These are phyloP conservation scores for Thymelicus lineola DNA, from an alignment of 2,888 invertebrate genomes.

Conservation along the genomic window DNA sequence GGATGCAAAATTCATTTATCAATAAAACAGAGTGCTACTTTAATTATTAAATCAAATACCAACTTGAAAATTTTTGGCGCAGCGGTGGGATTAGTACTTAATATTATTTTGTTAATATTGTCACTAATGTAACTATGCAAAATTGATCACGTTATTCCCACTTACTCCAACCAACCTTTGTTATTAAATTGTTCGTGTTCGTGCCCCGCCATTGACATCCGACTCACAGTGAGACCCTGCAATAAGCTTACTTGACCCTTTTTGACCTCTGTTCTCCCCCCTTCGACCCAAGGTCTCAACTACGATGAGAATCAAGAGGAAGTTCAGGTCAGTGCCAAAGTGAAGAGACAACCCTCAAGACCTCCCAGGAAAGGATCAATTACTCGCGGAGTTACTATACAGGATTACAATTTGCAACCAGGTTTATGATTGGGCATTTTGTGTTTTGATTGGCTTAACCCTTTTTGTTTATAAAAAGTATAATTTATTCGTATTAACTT, in stretches of 20 bases:
- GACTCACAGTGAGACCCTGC: constrained; percentile 20
- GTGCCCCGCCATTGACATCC: constrained; percentile 19
- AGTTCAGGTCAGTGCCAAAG: constrained; percentile 62
- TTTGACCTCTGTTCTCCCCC: constrained; percentile 42
- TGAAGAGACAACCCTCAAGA: constrained; percentile 86
- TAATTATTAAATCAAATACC: no score
- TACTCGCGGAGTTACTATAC: constrained; percentile 80
- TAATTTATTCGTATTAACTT: constrained; percentile 6
- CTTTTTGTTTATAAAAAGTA: constrained; percentile 1
- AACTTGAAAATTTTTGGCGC: no score
- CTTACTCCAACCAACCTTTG: background rate
- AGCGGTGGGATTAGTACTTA: background rate
- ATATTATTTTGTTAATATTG: background rate
- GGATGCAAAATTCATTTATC: no score
- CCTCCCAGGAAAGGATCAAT: constrained; percentile 92
- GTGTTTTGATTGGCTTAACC: constrained; percentile 36
- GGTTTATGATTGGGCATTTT: constrained; percentile 53
- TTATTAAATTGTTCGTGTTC: constrained; percentile 19
- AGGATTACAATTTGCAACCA: constrained; percentile 74
- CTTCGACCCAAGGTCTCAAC: constrained; percentile 87
- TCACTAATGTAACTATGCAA: no score
- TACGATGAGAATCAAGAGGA: constrained; percentile 91
- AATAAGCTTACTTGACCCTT: constrained; percentile 38
- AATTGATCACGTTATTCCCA: background rate
- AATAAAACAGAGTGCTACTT: no score